Evolutionary conservation across 2,113 vertebrate genomes (phyloP).

Genomic region (Girardinichthys multiradiatus): DNA sequence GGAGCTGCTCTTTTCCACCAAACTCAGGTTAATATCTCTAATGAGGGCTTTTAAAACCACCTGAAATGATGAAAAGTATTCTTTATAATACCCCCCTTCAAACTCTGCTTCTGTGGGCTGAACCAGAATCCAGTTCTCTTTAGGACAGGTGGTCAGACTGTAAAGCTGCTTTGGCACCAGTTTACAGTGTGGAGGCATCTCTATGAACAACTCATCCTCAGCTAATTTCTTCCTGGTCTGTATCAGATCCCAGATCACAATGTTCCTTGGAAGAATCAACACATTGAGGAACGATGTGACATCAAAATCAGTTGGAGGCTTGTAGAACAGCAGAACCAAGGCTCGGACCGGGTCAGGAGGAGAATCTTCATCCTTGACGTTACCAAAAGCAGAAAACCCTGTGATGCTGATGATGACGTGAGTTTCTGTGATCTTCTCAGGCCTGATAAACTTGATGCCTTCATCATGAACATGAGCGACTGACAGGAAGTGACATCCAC

Average conservation of each 20-base stretch:
- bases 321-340: slow-evolving; percentile 32
- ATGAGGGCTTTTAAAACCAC: too few relatives aligned
- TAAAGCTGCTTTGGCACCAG: slow-evolving; percentile 23
- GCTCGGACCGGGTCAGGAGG: slow-evolving; percentile 23
- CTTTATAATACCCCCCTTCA: slow-evolving; percentile 2
- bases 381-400: slow-evolving; percentile 3
- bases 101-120: slow-evolving; percentile 36
- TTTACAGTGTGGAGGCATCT: slow-evolving; percentile 27
- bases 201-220: slow-evolving; percentile 9
- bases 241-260: neutral
- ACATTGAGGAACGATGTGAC: too few relatives aligned
- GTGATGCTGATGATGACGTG: slow-evolving; percentile 16
- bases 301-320: neutral
- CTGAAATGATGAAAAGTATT: slow-evolving; percentile 1
- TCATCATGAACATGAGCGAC: slow-evolving; percentile 11
- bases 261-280: slow-evolving; percentile 18
- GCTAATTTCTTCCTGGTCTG: slow-evolving; percentile 7
- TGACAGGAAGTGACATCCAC: neutral
- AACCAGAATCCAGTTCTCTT: neutral
- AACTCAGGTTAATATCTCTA: too few relatives aligned
- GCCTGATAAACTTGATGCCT: neutral
- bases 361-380: slow-evolving; percentile 2
- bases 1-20: neutral
- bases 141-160: slow-evolving; percentile 20
- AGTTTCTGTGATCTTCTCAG: slow-evolving; percentile 21